Evolutionary conservation across 1,140 invertebrate species (phyloP).

Genomic region (Calosoma granatense): DNA sequence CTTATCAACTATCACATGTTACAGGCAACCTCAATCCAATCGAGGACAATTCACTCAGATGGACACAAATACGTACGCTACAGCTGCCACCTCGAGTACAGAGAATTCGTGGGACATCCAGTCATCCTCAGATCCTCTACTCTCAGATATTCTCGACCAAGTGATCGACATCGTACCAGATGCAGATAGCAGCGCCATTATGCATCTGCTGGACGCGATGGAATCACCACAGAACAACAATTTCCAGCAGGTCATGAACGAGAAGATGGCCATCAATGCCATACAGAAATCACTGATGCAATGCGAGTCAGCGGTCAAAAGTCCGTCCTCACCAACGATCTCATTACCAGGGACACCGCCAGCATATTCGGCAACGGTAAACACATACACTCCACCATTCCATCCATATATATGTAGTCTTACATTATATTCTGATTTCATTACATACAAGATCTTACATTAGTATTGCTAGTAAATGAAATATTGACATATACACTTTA

Average conservation of each 20-base stretch:
- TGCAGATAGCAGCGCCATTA: conserved; percentile 37
- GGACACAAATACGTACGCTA: conserved; percentile 18
- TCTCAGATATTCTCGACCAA: conserved; percentile 74
- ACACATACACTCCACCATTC: background rate
- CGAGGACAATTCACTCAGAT: conserved; percentile 17
- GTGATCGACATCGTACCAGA: conserved; percentile 70
- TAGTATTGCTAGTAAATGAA: no score
- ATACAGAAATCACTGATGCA: conserved; percentile 88
- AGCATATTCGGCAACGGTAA: conserved; percentile 53
- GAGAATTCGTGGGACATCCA: conserved; percentile 36
- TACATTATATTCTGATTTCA: background rate
- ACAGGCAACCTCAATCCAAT: conserved; percentile 18
- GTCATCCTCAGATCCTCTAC: conserved; percentile 51
- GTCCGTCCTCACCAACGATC: conserved; percentile 51
- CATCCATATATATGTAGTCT: background rate
- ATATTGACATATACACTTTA: no score
- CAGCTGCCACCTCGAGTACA: conserved; percentile 23
- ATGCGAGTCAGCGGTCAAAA: conserved; percentile 50
- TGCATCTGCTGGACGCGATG: conserved; percentile 39
- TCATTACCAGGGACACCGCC: conserved; percentile 48
- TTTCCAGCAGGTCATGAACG: conserved; percentile 43
- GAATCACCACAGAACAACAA: conserved; percentile 33
- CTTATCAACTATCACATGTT: no score
- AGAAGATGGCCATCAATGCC: conserved; percentile 76
- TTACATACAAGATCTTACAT: background rate